These are phyloP conservation scores for Maniola hyperantus DNA, from an alignment of 2,888 invertebrate genomes.

Conservation along the genomic window DNA sequence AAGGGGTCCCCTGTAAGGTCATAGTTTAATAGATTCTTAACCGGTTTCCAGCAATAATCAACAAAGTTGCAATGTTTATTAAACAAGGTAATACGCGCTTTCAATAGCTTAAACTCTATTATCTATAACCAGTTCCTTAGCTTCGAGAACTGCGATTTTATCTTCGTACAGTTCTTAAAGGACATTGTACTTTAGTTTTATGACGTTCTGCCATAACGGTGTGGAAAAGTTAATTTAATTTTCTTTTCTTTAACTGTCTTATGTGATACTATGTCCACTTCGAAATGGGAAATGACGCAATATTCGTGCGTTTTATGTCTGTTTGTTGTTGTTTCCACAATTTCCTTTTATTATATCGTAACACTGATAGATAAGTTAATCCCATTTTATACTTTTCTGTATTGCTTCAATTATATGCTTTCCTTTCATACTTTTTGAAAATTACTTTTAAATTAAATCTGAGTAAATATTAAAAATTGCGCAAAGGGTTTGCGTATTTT, in stretches of 20 bases:
- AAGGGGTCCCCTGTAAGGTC: constrained; percentile 49
- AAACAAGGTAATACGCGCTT: constrained; percentile 76
- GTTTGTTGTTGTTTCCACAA: constrained; percentile 32
- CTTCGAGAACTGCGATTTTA: constrained; percentile 40
- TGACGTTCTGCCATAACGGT: constrained; percentile 38
- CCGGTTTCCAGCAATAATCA: constrained; percentile 65
- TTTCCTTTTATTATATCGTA: constrained; percentile 31
- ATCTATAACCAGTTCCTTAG: constrained; percentile 38
- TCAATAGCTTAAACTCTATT: constrained; percentile 47
- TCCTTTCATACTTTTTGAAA: no score
- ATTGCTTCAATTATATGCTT: background rate
- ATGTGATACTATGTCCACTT: constrained; percentile 30
- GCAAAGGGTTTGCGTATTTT: no score
- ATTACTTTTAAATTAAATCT: no score
- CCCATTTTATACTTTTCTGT: background rate
- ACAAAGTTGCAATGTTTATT: constrained; percentile 81
- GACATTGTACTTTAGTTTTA: constrained; percentile 40
- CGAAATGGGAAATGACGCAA: constrained; percentile 32
- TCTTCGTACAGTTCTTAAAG: constrained; percentile 38
- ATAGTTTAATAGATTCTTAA: constrained; percentile 56
- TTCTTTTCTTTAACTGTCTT: constrained; percentile 37
- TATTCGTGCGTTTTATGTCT: constrained; percentile 31
- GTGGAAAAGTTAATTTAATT: constrained; percentile 41
- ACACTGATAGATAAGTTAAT: constrained; percentile 2
- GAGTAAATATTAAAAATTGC: no score